Conservation (phyloP, 2,888 invertebrate genomes). For the Phyto melanocephala region DNA sequence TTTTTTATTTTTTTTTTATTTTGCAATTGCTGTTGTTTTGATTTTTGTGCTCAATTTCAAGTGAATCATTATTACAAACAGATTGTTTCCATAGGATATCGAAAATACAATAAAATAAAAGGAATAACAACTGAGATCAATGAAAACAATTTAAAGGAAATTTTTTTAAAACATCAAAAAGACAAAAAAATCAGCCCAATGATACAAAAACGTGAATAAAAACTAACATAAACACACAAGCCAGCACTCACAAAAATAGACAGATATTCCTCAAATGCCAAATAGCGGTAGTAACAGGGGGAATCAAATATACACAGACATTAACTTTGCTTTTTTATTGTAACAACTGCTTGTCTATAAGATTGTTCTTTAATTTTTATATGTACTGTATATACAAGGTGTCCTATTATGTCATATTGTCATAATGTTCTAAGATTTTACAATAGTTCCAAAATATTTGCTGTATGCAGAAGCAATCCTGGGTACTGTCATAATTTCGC, state of each 20-base stretch:
- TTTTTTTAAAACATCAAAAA: neutral
- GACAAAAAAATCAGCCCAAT: slow-evolving; percentile 6
- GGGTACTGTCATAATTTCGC: too few relatives aligned
- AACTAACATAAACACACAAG: neutral
- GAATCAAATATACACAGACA: neutral
- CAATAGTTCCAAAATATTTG: too few relatives aligned
- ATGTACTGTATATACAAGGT: too few relatives aligned
- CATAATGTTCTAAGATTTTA: too few relatives aligned
- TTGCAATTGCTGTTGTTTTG: slow-evolving; percentile 6
- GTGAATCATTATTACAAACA: slow-evolving; percentile 39
- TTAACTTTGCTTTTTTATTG: neutral
- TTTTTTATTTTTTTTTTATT: neutral
- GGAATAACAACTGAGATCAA: slow-evolving; percentile 8
- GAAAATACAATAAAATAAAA: slow-evolving; percentile 38
- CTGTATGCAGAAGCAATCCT: too few relatives aligned
- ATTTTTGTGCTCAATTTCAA: neutral
- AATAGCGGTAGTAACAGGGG: neutral
- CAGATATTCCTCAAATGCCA: neutral
- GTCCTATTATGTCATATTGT: too few relatives aligned
- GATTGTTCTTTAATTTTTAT: slow-evolving; percentile 68
- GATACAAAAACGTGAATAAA: slow-evolving; percentile 16
- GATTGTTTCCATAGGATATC: slow-evolving; percentile 43
- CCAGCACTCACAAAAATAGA: neutral
- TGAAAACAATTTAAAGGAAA: slow-evolving; percentile 32
- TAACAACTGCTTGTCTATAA: neutral